These are phyloP conservation scores for Todus mexicanus DNA, from an alignment of 2,797 vertebrate species.

Conservation along the genomic window DNA sequence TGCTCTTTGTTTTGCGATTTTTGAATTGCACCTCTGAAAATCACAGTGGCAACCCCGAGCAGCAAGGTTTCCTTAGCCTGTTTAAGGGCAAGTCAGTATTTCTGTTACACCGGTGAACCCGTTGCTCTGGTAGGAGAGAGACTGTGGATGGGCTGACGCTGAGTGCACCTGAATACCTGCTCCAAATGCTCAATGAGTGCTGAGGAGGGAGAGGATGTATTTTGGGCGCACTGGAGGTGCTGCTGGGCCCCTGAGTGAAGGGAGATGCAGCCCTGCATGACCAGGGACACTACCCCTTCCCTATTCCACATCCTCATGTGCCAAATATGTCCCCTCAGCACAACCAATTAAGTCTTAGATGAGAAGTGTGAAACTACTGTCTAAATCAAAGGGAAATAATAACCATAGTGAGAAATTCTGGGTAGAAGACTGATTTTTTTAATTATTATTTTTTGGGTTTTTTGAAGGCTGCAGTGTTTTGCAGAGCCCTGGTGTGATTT, in stretches of 20 bases:
- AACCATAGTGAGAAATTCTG: background rate
- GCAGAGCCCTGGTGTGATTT: background rate
- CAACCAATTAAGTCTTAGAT: background rate
- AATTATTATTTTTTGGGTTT: too few relatives aligned
- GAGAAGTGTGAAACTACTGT: background rate
- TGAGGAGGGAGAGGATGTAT: background rate
- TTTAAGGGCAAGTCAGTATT: background rate
- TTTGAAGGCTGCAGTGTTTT: background rate
- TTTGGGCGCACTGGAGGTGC: background rate
- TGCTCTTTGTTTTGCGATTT: background rate
- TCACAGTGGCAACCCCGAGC: background rate
- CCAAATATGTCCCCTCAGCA: background rate
- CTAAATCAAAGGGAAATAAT: background rate
- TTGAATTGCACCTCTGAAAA: background rate
- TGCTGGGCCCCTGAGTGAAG: background rate
- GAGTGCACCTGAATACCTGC: background rate
- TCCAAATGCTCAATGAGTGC: rapidly evolving
- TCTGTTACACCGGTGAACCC: background rate
- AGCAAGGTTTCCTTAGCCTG: rapidly evolving
- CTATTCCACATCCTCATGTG: background rate
- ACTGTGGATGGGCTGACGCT: background rate
- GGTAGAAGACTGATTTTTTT: background rate
- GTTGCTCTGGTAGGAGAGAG: background rate
- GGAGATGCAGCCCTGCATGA: background rate
- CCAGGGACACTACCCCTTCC: background rate